A percentile compares a stretch with the other conserved stretches of the same genome.
Evolutionary conservation across 2,113 vertebrate species (phyloP).

Genomic region (Hemiscyllium ocellatum): DNA sequence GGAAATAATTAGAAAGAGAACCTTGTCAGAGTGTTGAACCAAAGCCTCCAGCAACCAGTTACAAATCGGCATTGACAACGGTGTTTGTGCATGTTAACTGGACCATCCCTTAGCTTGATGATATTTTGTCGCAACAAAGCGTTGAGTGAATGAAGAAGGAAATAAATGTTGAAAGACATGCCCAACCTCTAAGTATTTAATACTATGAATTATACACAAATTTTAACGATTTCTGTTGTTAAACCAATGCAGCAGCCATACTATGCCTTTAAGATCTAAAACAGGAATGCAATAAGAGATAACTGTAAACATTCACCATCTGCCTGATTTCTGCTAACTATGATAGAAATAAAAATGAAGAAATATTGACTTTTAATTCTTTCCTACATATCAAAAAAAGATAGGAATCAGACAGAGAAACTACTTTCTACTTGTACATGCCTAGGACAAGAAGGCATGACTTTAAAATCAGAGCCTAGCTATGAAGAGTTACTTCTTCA

Average conservation of each 20-base stretch:
- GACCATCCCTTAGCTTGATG: not conserved
- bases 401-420: not conserved
- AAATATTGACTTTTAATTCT: not conserved
- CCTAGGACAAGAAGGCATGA: not conserved
- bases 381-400: not conserved
- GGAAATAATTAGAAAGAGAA: not conserved
- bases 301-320: not conserved
- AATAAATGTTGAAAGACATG: not conserved
- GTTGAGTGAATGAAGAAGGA: not conserved
- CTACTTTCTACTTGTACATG: not conserved
- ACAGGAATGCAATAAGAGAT: not conserved
- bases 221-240: not conserved
- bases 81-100: not conserved
- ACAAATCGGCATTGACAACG: not conserved
- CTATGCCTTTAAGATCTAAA: not conserved
- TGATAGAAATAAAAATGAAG: not conserved
- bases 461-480: not conserved
- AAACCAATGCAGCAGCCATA: not conserved
- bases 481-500: not conserved
- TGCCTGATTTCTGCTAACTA: not conserved
- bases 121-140: not conserved
- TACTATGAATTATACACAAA: not conserved
- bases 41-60: not conserved
- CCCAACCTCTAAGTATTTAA: not conserved
- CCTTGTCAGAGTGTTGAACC: not conserved